Base-by-base conservation (phyloP, 2,888 invertebrate species). In the Ctenicera cuprea region DNA sequence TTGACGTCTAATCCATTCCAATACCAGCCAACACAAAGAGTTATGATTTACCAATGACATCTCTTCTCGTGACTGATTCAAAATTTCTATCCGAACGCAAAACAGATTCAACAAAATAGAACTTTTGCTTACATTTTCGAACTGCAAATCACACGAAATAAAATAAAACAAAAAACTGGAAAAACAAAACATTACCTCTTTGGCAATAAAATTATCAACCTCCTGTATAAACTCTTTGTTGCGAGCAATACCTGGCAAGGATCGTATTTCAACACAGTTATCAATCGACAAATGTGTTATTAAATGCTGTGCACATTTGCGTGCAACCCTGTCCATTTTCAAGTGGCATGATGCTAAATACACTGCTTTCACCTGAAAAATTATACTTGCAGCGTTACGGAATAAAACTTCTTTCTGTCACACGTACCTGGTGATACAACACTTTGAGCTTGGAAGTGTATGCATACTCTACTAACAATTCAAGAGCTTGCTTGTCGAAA, bases 271-370 rank as follows among this genome's bases (percentile, higher is more conserved):
- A 75, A 92, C 89, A 83, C 90, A 90, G 81, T 90, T 90, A 74
- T 88, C 88, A 1, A 90, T 90, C 73, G 90, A 89, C 72, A 94
- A 88, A 82, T 92, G 91, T 82, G 90, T 89, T 45, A 92, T 92
- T 81, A 93, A 90, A 88, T 89, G 93, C 78, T 89, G 89, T 81
- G 91, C 94, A 88, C 91, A 96, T 87, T 92, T 91, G 76, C 90
- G 89, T 66, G 93, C 92, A 75, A 94, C 94, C 22, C 91, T 87
- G 78, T 93, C 92, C 89, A 96, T 92, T 85, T 94, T 93, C 82
- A 96, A 89, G 74, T 92, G 91, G 84, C 90, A 91, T 8, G 96
- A 95, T n/a, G 94, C 93, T 82, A 92, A 88, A 89, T 95, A 96
- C 73, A 96, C 92, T 20, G 92, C 91, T 82, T 93, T 93, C 71